A percentile compares a stretch with the other conserved stretches of the same genome.
phyloP scores from a whole-genome alignment of 2,113 vertebrate genomes.

The Phaetusa simplex region DNA sequence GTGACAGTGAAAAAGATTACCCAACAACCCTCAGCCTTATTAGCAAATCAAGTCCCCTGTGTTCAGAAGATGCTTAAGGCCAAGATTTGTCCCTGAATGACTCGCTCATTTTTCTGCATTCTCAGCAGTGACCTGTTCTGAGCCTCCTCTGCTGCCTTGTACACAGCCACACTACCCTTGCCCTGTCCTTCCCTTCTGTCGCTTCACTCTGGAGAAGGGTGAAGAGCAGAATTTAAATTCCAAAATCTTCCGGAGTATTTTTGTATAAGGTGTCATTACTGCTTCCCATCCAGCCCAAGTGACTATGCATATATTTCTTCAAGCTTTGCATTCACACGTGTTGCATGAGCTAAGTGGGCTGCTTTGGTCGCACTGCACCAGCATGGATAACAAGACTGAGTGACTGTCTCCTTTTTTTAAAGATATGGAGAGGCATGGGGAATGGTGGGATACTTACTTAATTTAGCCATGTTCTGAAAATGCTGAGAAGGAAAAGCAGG shows the following conservation, averaged over 20 bases:
- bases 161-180: neutral
- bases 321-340: fast-evolving
- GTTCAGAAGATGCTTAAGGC: neutral
- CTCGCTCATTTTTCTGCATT: neutral
- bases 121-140: neutral
- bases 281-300: neutral
- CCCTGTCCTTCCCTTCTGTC: neutral
- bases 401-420: neutral
- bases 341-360: neutral
- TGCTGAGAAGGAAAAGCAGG: neutral
- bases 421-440: neutral
- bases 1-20: neutral
- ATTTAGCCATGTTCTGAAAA: neutral
- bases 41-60: neutral
- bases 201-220: neutral
- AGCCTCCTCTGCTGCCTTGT: neutral
- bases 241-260: neutral
- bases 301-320: neutral
- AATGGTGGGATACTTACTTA: neutral
- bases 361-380: neutral
- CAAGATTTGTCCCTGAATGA: neutral
- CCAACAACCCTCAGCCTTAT: neutral
- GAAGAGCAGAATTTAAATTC: neutral
- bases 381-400: neutral
- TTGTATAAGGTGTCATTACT: neutral